phyloP scores from a whole-genome alignment of 2,888 invertebrate genomes.

The Portevinia maculata region DNA sequence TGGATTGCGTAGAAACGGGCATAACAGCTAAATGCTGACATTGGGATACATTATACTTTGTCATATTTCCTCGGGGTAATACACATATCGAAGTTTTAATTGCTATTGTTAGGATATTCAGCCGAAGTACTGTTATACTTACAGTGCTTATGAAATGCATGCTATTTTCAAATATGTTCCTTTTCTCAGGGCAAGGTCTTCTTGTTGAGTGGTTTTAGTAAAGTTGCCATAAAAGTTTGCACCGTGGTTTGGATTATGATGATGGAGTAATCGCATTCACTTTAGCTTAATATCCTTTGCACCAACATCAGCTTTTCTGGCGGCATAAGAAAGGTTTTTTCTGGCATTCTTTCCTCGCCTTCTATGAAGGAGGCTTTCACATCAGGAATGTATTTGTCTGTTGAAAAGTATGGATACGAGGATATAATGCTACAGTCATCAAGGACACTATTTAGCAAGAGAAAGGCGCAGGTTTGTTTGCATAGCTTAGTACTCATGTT shows the following conservation, averaged over 20 bases:
- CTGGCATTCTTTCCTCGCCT: neutral
- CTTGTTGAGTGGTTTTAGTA: constrained; percentile 13
- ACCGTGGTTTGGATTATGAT: neutral
- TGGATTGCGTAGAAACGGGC: neutral
- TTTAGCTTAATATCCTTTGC: constrained; percentile 1
- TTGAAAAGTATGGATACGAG: neutral
- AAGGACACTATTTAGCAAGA: neutral
- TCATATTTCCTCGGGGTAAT: neutral
- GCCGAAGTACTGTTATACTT: no score
- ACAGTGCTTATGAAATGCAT: neutral
- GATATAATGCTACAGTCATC: neutral
- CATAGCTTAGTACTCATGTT: no score
- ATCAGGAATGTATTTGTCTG: neutral
- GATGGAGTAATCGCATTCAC: constrained; percentile 1
- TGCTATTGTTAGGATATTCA: constrained; percentile 10
- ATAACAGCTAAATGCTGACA: neutral
- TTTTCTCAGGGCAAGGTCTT: neutral
- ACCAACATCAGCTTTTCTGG: neutral
- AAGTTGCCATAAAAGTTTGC: constrained; percentile 26
- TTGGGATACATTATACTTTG: neutral
- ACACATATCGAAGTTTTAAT: neutral
- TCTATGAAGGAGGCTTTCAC: constrained; percentile 3
- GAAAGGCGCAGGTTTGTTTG: neutral
- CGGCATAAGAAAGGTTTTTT: neutral
- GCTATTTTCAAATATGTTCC: neutral